These are phyloP conservation scores for Cygnus buccinator DNA, from an alignment of 2,113 vertebrate species.

Conservation along the genomic window DNA sequence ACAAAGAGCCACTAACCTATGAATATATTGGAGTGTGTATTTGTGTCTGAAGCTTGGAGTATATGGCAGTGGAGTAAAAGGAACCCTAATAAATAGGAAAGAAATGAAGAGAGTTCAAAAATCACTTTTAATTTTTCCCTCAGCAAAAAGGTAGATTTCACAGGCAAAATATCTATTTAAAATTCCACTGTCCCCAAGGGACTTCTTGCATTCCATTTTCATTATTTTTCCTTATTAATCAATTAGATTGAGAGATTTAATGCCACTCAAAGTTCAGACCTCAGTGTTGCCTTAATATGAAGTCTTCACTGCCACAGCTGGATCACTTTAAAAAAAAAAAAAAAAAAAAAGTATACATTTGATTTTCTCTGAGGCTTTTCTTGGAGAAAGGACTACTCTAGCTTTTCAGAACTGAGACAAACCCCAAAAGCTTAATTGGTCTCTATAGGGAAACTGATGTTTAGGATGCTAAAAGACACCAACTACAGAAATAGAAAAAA, in stretches of 20 bases:
- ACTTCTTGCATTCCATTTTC: background rate
- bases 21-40: background rate
- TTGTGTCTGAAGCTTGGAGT: background rate
- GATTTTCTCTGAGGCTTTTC: background rate
- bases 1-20: background rate
- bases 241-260: background rate
- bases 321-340: background rate
- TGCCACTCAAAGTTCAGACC: background rate
- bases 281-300: background rate
- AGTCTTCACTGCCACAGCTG: background rate
- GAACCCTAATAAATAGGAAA: background rate
- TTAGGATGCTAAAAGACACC: conserved; percentile 6
- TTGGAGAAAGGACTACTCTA: background rate
- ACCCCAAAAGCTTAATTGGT: conserved; percentile 16
- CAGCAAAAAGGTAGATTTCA: background rate
- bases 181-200: background rate
- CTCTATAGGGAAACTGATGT: background rate
- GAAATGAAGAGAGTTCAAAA: background rate
- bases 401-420: background rate
- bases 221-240: background rate
- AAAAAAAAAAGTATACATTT: background rate
- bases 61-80: background rate
- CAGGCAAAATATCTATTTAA: background rate
- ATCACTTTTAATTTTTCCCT: background rate
- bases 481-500: background rate